Conservation (phyloP, 2,797 vertebrate species). For the Halcyon chelicuti region DNA sequence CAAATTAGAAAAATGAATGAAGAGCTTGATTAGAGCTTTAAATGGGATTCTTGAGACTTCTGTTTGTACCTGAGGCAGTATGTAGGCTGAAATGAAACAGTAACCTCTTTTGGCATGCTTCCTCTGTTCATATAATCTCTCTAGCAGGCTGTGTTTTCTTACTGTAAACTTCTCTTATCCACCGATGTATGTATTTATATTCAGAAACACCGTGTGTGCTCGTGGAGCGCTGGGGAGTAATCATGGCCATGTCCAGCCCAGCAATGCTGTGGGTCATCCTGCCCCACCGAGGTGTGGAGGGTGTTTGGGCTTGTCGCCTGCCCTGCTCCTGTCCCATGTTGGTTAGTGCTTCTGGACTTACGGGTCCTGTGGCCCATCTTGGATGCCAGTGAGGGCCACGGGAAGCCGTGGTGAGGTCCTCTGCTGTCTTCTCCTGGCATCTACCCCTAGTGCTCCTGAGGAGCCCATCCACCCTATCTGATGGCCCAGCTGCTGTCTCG, state of each 20-base stretch:
- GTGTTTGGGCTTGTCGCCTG: background rate
- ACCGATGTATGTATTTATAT: background rate
- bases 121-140: conserved; percentile 40
- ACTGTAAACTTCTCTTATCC: background rate
- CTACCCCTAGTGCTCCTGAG: background rate
- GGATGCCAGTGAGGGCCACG: background rate
- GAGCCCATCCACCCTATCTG: background rate
- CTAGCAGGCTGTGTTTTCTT: conserved; percentile 14
- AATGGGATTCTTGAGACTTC: conserved; percentile 61
- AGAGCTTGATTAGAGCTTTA: conserved; percentile 57
- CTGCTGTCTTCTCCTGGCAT: background rate
- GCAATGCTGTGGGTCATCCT: background rate
- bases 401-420: background rate
- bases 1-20: conserved; percentile 59
- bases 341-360: background rate
- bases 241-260: background rate
- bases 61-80: conserved; percentile 67
- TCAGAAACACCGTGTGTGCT: background rate
- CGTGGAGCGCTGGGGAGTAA: background rate
- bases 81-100: conserved; percentile 63
- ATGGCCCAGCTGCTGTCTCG: background rate
- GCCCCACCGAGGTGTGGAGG: background rate
- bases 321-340: background rate
- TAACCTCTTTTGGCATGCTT: conserved; percentile 52
- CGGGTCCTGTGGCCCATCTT: background rate